phyloP scores from a whole-genome alignment of 1,140 invertebrate genomes.

The Araneus ventricosus region DNA sequence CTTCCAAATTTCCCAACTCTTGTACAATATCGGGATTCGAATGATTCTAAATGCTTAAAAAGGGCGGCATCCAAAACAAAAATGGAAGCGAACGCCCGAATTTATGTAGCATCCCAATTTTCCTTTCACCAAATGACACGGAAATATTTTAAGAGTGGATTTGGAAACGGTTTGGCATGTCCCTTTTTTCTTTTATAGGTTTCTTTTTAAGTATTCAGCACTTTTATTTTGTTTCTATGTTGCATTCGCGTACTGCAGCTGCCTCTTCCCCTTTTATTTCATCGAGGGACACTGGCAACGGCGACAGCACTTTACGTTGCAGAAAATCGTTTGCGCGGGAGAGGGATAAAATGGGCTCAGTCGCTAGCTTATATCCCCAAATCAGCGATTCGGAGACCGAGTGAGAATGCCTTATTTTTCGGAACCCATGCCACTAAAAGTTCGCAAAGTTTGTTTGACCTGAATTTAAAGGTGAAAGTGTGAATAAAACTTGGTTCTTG shows the following conservation, averaged over 20 bases:
- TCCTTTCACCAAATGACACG: slow-evolving; percentile 66
- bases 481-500: too few species aligned
- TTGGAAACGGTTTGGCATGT: slow-evolving; percentile 27
- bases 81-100: neutral
- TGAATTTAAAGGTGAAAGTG: neutral
- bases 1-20: neutral
- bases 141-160: slow-evolving; percentile 72
- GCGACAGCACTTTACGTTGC: slow-evolving; percentile 1
- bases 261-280: slow-evolving; percentile 37
- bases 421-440: slow-evolving; percentile 8
- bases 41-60: neutral
- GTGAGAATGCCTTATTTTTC: neutral
- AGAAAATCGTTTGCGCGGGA: slow-evolving; percentile 40
- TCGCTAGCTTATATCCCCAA: slow-evolving; percentile 35
- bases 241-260: slow-evolving; percentile 48
- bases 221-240: slow-evolving; percentile 41
- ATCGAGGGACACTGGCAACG: neutral
- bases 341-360: slow-evolving; percentile 19
- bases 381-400: slow-evolving; percentile 48
- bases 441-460: slow-evolving; percentile 7
- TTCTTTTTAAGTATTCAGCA: slow-evolving; percentile 28
- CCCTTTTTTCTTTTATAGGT: neutral
- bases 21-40: neutral
- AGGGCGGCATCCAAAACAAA: neutral
- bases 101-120: slow-evolving; percentile 56